Evolutionary conservation across 2,888 invertebrate genomes (phyloP), one percentile per base, ranked within the genome.

Genomic region (Oscheius sp.): DNA sequence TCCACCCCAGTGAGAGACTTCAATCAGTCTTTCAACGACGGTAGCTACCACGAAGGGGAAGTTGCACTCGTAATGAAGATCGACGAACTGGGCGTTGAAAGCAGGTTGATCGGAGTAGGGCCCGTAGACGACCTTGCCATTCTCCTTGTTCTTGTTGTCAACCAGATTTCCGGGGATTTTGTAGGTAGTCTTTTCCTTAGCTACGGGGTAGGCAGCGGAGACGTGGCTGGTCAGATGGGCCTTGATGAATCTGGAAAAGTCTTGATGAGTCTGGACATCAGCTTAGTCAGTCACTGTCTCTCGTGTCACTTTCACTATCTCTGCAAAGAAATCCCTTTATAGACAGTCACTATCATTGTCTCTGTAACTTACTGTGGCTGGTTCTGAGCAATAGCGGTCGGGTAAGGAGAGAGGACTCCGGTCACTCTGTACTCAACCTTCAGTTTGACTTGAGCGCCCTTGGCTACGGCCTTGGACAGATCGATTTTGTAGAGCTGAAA

Each of bases 31-130:
- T 85, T 94, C 94, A 83, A 99, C 90, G 3, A 73, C 35, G 0
- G 94, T 94, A 0, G 97, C 95, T n/a, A 95, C 95, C 81, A 99
- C 91, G 90, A 99, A 99, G 47, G 98, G 96, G 55, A 94, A 93
- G 89, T 96, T 96, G 90, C 97, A 99, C 90, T 97, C 98, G 89
- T 94, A 97, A 90, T 99, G 99, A 50, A 98, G 91, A 55, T 91
- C 91, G 84, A 97, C 79, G 35, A 93, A 93, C 82, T 93, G 93
- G 79, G 87, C 74, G 35, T 92, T 89, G 82, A 92, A 92, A 0
- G 93, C 91, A 77, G 92, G 91, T 75, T 93, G 91, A 84, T 94
- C 93, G 73, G 93, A 93, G 89, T 94, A 96, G 0, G 96, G 94
- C 4, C 99, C 99, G 90, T 96, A 96, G 0, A 92, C 93, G 63